A percentile compares a stretch with the other conserved stretches of the same genome.
Conservation (phyloP, 2,797 vertebrate genomes). For the Enteromius fasciolatus region DNA sequence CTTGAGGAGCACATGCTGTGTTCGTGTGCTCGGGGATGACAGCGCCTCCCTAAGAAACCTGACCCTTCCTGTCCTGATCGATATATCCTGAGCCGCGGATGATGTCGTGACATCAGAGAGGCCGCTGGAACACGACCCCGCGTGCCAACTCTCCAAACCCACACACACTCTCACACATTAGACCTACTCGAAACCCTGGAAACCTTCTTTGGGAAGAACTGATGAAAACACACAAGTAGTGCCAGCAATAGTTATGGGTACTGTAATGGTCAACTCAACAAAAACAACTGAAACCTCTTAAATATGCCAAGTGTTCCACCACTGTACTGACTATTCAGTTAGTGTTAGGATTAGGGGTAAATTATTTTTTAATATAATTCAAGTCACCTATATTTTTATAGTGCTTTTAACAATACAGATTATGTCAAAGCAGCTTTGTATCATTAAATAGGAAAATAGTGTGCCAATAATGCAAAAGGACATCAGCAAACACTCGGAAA, state of each 20-base stretch:
- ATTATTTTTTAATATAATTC: not conserved
- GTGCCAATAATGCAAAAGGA: too few species aligned
- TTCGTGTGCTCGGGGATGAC: constrained; percentile 67
- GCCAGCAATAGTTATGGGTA: too few species aligned
- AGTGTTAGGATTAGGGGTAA: not conserved
- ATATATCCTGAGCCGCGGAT: constrained; percentile 90
- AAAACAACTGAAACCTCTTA: not conserved
- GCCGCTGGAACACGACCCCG: constrained; percentile 81
- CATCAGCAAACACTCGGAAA: too few species aligned
- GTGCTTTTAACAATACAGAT: too few species aligned
- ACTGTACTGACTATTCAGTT: not conserved
- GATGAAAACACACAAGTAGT: not conserved
- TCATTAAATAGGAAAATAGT: too few species aligned
- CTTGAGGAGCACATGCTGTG: constrained; percentile 42
- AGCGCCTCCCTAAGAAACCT: constrained; percentile 80
- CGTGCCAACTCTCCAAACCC: constrained; percentile 63
- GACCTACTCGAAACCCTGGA: not conserved
- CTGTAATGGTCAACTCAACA: not conserved
- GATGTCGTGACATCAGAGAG: constrained; percentile 92
- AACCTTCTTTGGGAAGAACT: not conserved
- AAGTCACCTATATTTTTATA: too few species aligned
- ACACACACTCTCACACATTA: constrained; percentile 1
- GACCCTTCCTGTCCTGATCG: constrained; percentile 87
- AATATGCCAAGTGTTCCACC: not conserved
- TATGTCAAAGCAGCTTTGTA: too few species aligned